These are phyloP conservation scores for Aphelinus atriplicis DNA, from an alignment of 1,140 invertebrate genomes.

Conservation along the genomic window DNA sequence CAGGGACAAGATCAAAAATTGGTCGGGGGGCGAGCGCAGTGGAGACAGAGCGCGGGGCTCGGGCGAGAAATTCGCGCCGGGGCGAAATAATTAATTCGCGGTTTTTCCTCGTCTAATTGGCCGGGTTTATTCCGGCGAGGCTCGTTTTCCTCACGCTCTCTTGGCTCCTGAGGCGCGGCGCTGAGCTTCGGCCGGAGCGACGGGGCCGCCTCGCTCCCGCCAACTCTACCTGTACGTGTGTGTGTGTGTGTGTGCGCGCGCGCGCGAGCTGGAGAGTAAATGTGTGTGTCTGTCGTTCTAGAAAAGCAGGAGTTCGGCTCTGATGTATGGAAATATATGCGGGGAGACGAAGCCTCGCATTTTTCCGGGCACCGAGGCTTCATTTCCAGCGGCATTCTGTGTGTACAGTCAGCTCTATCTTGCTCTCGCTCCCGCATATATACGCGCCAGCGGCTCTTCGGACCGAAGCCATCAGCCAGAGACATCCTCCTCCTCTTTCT, in stretches of 20 bases:
- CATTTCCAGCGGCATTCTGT: constrained; percentile 57
- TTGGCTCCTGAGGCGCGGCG: not conserved
- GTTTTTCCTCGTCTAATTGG: constrained; percentile 66
- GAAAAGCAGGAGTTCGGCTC: constrained; percentile 49
- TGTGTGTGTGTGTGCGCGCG: too few relatives aligned
- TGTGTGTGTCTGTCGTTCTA: constrained; percentile 41
- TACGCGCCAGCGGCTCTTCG: constrained; percentile 29
- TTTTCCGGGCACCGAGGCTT: constrained; percentile 63
- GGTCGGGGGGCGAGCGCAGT: too few relatives aligned
- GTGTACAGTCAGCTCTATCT: constrained; percentile 28
- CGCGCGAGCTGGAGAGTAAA: too few relatives aligned
- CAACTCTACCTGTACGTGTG: too few relatives aligned
- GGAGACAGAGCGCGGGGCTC: not conserved
- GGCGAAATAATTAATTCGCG: constrained; percentile 64
- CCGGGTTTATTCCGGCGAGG: constrained; percentile 65
- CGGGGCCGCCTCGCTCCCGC: constrained; percentile 37
- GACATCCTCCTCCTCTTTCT: constrained; percentile 17
- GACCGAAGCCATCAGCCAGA: constrained; percentile 34
- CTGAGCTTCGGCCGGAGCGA: constrained; percentile 28
- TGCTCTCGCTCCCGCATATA: constrained; percentile 13
- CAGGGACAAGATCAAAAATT: too few relatives aligned
- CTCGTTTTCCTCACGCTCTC: constrained; percentile 53
- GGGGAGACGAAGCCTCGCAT: constrained; percentile 61
- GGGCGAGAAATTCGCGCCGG: constrained; percentile 47
- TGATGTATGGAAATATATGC: constrained; percentile 68